These are phyloP conservation scores for Varanus salvator DNA, from an alignment of 2,113 vertebrate genomes.

Conservation along the genomic window DNA sequence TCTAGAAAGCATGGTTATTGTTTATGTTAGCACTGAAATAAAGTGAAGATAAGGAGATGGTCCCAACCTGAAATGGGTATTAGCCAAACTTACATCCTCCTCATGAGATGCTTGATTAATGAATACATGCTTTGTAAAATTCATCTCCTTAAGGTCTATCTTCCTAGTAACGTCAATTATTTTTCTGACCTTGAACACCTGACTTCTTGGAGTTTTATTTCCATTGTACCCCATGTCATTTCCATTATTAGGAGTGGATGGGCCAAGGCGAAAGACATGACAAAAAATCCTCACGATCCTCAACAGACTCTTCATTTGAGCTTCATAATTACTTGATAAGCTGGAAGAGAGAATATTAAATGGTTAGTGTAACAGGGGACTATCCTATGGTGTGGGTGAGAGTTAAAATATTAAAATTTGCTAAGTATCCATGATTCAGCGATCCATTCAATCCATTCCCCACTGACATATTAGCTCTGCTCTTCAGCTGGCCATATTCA, in stretches of 20 bases:
- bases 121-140: constrained; percentile 80
- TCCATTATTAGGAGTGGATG: constrained; percentile 93
- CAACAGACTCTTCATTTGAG: constrained; percentile 97
- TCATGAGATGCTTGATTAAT: constrained; percentile 79
- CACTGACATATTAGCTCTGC: neutral
- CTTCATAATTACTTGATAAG: constrained; percentile 96
- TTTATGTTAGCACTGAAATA: constrained; percentile 45
- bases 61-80: constrained; percentile 68
- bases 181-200: constrained; percentile 97
- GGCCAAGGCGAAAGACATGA: constrained; percentile 94
- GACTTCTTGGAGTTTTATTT: constrained; percentile 97
- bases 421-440: neutral
- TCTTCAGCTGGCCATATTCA: neutral
- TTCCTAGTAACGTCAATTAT: constrained; percentile 82
- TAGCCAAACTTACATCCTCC: constrained; percentile 79
- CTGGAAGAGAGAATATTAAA: constrained; percentile 74
- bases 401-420: neutral
- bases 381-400: neutral
- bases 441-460: neutral
- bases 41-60: constrained; percentile 39
- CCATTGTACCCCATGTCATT: constrained; percentile 98
- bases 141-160: constrained; percentile 81
- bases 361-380: constrained; percentile 4
- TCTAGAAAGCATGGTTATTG: constrained; percentile 40
- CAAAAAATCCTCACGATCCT: constrained; percentile 97